These are phyloP conservation scores for Drosophila aff. DNA, from an alignment of 1,140 invertebrate genomes.

Conservation along the genomic window DNA sequence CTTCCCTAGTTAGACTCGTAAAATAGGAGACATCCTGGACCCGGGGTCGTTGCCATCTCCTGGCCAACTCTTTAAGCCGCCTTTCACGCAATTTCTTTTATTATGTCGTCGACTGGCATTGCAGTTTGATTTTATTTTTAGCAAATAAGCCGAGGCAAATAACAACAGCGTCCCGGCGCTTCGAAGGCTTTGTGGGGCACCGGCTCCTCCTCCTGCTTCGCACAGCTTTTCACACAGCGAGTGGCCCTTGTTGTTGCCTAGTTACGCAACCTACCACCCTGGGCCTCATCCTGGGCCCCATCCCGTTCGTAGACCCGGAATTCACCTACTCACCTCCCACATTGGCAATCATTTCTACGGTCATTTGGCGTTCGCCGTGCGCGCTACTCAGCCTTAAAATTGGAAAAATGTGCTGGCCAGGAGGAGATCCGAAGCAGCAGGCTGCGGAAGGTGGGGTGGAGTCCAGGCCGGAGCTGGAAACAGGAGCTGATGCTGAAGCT, in stretches of 20 bases:
- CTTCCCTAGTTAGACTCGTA: conserved; percentile 18
- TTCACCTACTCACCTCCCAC: conserved; percentile 4
- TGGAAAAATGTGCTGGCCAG: conserved; percentile 76
- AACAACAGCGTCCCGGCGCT: conserved; percentile 45
- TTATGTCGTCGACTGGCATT: conserved; percentile 52
- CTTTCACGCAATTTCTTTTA: conserved; percentile 78
- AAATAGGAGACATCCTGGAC: conserved; percentile 29
- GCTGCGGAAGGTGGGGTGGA: neutral
- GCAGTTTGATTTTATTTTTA: conserved; percentile 82
- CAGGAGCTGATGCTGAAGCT: conserved; percentile 11
- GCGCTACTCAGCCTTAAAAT: conserved; percentile 82
- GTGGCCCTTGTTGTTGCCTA: conserved; percentile 70
- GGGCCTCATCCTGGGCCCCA: neutral
- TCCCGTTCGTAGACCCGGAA: neutral
- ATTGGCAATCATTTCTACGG: conserved; percentile 79
- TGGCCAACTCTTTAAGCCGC: conserved; percentile 57
- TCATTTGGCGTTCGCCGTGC: conserved; percentile 78
- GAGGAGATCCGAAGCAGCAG: conserved; percentile 6
- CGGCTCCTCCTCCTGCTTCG: neutral
- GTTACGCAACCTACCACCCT: conserved; percentile 56
- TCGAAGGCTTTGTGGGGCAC: conserved; percentile 28
- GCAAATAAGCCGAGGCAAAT: conserved; percentile 78
- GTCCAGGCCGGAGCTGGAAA: conserved; percentile 1
- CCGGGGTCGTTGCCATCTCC: conserved; percentile 28
- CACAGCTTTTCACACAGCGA: conserved; percentile 39